phyloP scores from a whole-genome alignment of 2,888 invertebrate genomes.

The Plebejus argus region DNA sequence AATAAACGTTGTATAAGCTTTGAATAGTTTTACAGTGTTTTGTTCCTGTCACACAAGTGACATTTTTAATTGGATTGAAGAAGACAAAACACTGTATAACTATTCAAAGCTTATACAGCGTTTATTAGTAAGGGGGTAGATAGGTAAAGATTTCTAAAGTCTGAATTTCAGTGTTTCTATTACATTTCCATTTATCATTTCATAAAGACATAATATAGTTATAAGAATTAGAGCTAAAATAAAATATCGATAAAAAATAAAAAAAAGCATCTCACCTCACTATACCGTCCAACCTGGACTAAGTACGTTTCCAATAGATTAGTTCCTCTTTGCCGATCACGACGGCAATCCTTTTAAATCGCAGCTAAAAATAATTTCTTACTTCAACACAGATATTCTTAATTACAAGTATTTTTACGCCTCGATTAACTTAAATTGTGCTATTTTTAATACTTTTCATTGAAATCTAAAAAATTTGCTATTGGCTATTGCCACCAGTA shows the following conservation, averaged over 20 bases:
- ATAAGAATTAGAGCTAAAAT: neutral
- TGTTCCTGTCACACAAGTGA: no score
- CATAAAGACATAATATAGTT: neutral
- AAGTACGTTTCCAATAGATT: conserved; percentile 48
- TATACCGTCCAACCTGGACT: conserved; percentile 43
- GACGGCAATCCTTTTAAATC: conserved; percentile 34
- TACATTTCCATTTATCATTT: neutral
- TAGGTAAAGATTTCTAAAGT: no score
- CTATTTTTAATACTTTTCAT: neutral
- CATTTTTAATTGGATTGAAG: no score
- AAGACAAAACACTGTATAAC: no score
- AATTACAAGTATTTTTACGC: conserved; percentile 7
- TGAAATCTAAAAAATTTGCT: no score
- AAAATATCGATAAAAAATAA: conserved; percentile 17
- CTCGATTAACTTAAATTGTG: conserved; percentile 1
- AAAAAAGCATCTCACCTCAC: conserved; percentile 34
- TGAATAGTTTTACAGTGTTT: no score
- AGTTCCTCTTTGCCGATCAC: conserved; percentile 43
- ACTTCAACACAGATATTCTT: conserved; percentile 11
- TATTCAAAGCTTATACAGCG: no score
- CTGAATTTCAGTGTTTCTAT: no score
- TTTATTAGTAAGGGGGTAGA: no score
- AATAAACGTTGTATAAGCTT: no score
- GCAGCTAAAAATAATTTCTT: conserved; percentile 23
- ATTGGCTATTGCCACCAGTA: no score